Base-by-base conservation (phyloP, 37 sponge, comb jelly and placozoan genomes). In the Halichondria panicea region DNA sequence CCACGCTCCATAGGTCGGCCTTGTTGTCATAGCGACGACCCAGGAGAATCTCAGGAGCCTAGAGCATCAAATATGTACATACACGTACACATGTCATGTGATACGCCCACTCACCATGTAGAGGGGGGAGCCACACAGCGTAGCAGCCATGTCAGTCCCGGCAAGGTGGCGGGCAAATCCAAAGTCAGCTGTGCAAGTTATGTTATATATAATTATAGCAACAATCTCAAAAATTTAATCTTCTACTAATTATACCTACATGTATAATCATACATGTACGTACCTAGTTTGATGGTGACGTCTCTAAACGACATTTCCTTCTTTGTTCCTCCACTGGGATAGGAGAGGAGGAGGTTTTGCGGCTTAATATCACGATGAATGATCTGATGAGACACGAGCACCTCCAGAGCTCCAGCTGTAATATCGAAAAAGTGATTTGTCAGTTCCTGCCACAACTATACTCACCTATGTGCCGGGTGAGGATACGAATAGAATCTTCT, bases 41-140 rank as follows among this genome's bases (percentile, higher is more conserved):
- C 43, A 92, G 63, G 37, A 97, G 83, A 55, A 97, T 91, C 83
- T 97, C 98, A 30, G 98, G 98, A 34, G 98, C 98, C 96, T 95
- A 56, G 1, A 39, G 3, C 1, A 63, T 12, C 54, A 41, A 30
- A 38, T 7, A n/a, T n/a, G n/a, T n/a, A n/a, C n/a, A n/a, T n/a
- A n/a, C n/a, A n/a, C n/a, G n/a, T n/a, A n/a, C n/a, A n/a, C n/a
- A n/a, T n/a, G n/a, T n/a, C n/a, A n/a, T n/a, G n/a, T 56, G n/a
- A 28, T 56, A 56, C 27, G 4, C 27, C 57, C 57, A 56, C 12
- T 4, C 39, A 90, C 95, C 97, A 97, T 97, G 71, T 97, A 97
- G 31, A 97, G 93, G 4, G 98, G 98, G 0, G 95, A 94, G 31
- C 98, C 97, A 85, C 97, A 97, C 27, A 97, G 70, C 4, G 98